Base-by-base conservation (phyloP, 2,113 vertebrate genomes). In the Thunnus thynnus region DNA sequence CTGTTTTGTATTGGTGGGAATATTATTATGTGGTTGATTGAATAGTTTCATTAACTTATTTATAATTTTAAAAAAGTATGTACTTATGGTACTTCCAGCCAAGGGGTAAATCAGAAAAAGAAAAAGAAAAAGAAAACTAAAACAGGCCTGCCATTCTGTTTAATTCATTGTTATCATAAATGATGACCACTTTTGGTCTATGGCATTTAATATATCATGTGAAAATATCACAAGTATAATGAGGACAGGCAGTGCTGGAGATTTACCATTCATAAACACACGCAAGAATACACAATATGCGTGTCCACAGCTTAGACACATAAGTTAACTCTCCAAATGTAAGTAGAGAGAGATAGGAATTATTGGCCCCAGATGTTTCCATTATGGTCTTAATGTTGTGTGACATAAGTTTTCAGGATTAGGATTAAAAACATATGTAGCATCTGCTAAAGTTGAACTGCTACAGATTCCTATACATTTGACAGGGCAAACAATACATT, bases 351-450 rank as follows among this genome's bases (percentile, higher is more conserved):
- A 54, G 25, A 80, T 32, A 18, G 56, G 63, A 56, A 48, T 84
- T 70, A 86, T 78, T 76, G 78, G 57, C 65, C 62, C 30, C 62
- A 79, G 83, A 75, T 86, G 83, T 82, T 83, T 79, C 74, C 80
- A 76, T 76, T 83, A 75, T 74, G 20, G 22, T 67, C 1, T 82
- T 65, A 83, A 74, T 87, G 61, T 64, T 82, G 14, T 69, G 80
- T 80, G 69, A 62, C 75, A 80, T 64, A 69, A 13, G 50, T 57
- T 76, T 75, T 32, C 2, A 36, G 64, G 71, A 86, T 76, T 79
- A 84, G 57, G 78, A 79, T 86, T 78, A 75, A 65, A 67, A 67
- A 44, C 16, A 54, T 30, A 61, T 60, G 67, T 41, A 67, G 36
- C 30, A 75, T 71, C 3, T 54, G 0, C 17, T 54, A 11, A 44